Conservation (phyloP, 2,797 vertebrate genomes). For the Danio tinwini region DNA sequence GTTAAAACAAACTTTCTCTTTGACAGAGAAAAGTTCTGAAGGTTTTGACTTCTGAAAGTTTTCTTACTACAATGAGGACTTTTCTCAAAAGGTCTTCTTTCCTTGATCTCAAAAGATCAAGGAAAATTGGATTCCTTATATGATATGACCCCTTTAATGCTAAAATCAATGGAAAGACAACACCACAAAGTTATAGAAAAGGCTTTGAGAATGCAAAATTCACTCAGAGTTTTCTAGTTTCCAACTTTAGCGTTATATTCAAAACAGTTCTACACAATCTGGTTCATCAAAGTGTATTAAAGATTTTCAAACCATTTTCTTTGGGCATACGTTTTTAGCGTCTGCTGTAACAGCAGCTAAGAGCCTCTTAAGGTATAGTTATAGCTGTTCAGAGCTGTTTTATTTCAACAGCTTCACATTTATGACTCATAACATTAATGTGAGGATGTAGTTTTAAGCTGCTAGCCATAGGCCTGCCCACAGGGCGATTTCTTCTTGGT, state of each 20-base stretch:
- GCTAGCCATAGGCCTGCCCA: constrained; percentile 12
- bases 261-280: not conserved
- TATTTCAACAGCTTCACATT: constrained; percentile 17
- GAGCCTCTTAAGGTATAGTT: constrained; percentile 3
- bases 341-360: not conserved
- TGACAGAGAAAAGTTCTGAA: not conserved
- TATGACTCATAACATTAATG: constrained; percentile 20
- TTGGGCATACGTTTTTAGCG: not conserved
- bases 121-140: not conserved
- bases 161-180: constrained; percentile 27
- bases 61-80: not conserved
- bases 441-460: constrained; percentile 8
- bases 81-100: not conserved
- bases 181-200: not conserved
- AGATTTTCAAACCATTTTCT: not conserved
- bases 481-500: constrained; percentile 11
- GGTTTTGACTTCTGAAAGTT: not conserved
- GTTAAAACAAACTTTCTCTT: not conserved
- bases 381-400: constrained; percentile 29
- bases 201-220: not conserved
- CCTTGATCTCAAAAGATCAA: not conserved
- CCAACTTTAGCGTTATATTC: not conserved
- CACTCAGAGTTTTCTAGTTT: not conserved
- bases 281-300: not conserved
- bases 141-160: not conserved